Percentiles rank a stretch among this genome's conserved stretches.
These are phyloP conservation scores for Muraenolepis orangiensis DNA, from an alignment of 2,797 vertebrate genomes.

Conservation along the genomic window DNA sequence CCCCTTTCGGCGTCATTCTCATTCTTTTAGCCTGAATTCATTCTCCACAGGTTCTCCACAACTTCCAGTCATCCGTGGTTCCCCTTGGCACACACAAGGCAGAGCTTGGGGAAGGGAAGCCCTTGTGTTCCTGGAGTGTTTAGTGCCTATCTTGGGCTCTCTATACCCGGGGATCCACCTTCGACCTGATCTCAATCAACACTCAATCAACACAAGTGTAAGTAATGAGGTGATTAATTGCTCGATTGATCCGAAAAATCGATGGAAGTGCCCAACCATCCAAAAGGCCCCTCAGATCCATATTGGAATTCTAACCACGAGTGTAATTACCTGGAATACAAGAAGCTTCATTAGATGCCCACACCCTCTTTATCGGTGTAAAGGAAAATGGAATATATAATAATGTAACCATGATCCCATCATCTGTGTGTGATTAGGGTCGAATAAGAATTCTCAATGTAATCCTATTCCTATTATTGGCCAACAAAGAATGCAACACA, in stretches of 20 bases:
- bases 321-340: constrained; percentile 51
- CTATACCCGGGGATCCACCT: constrained; percentile 34
- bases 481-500: not conserved
- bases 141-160: not conserved
- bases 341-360: constrained; percentile 36
- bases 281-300: constrained; percentile 25
- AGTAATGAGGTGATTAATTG: constrained; percentile 73
- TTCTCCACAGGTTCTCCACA: not conserved
- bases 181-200: constrained; percentile 45
- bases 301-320: constrained; percentile 26
- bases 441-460: not conserved
- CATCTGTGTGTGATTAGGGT: not conserved
- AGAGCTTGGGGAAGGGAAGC: not conserved
- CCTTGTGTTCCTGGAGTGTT: not conserved
- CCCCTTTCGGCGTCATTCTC: not conserved
- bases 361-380: constrained; percentile 5
- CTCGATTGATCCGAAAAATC: constrained; percentile 66
- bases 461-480: not conserved
- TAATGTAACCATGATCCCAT: not conserved
- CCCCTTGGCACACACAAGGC: not conserved
- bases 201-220: constrained; percentile 51
- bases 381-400: not conserved
- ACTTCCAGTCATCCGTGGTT: not conserved
- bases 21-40: not conserved
- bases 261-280: constrained; percentile 31